Base-by-base conservation (phyloP, 2,888 invertebrate species). In the Caenorhabditis uteleia region DNA sequence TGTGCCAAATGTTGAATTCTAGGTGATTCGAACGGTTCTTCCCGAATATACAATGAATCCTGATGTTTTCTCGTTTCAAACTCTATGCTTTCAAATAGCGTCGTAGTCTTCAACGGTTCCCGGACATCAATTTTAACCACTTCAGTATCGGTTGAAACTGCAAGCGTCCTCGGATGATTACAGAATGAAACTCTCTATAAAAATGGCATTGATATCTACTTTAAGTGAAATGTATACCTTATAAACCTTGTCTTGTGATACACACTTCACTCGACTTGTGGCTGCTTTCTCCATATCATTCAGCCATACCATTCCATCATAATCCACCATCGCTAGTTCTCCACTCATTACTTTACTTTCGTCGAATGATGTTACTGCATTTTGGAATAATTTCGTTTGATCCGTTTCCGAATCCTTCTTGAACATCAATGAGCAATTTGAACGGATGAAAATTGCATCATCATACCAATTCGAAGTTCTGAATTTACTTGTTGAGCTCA, bases 321-420 rank as follows among this genome's bases (percentile, higher is more conserved):
- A 51, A 34, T 67, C 62, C 2, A 64, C 39, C 8, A 70, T 36
- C 1, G 50, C 59, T 18, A 67, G 10, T 26, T 60, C 54, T 2
- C 60, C 64, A 23, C 50, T 21, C 2, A 60, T 40, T n/a, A 50
- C 27, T 18, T 39, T 29, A 33, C 45, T 58, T 43, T 70, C 70
- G 2, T 38, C 45, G 40, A 61, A 69, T 31, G 20, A 26, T 31
- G 40, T 44, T 31, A 62, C 69, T 8, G 59, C 44, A 2, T 6
- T 26, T 25, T 58, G 36, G 16, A 65, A n/a, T n/a, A n/a, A n/a
- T n/a, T n/a, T n/a, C n/a, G n/a, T n/a, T n/a, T n/a, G n/a, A 33
- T 10, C 18, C 14, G 10, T 44, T 27, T 23, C 31, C 31, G 14
- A 29, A 10, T n/a, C 18, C 45, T 33, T 31, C 18, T 29, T 18